Conservation (phyloP, 2,113 vertebrate genomes). For the Choloepus hoffmanni region DNA sequence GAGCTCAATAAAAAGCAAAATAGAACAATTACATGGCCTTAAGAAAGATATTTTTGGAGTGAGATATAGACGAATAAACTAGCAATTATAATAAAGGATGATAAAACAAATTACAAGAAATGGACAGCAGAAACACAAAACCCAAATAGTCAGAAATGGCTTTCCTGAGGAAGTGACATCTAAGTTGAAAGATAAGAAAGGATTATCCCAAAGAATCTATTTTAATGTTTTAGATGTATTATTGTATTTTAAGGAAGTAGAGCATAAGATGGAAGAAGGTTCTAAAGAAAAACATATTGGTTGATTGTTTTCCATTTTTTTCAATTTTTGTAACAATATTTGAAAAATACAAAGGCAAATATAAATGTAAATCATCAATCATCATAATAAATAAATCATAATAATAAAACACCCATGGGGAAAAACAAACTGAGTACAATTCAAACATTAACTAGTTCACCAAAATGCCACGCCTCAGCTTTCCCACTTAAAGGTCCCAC, state of each 20-base stretch:
- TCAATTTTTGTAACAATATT: background rate
- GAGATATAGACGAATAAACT: background rate
- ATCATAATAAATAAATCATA: background rate
- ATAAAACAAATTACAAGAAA: background rate
- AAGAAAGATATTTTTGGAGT: background rate
- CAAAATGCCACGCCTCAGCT: background rate
- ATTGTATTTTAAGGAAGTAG: background rate
- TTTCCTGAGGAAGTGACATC: background rate
- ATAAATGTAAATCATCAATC: background rate
- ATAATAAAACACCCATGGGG: rapidly evolving
- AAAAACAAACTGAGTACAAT: too few relatives aligned
- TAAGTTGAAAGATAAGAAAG: background rate
- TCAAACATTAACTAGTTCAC: background rate
- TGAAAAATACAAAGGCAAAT: background rate
- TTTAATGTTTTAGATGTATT: background rate
- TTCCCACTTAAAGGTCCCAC: background rate
- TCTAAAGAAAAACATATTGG: background rate
- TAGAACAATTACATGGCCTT: background rate
- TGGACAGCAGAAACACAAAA: background rate
- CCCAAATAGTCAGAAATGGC: background rate
- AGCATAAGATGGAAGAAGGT: background rate
- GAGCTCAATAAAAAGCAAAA: background rate
- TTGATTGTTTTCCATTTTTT: background rate
- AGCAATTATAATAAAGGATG: background rate
- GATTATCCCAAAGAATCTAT: background rate